Percentiles rank a stretch among this genome's conserved stretches.
Evolutionary conservation across 2,797 vertebrate genomes (phyloP).

Genomic region (Anas flavirostris): DNA sequence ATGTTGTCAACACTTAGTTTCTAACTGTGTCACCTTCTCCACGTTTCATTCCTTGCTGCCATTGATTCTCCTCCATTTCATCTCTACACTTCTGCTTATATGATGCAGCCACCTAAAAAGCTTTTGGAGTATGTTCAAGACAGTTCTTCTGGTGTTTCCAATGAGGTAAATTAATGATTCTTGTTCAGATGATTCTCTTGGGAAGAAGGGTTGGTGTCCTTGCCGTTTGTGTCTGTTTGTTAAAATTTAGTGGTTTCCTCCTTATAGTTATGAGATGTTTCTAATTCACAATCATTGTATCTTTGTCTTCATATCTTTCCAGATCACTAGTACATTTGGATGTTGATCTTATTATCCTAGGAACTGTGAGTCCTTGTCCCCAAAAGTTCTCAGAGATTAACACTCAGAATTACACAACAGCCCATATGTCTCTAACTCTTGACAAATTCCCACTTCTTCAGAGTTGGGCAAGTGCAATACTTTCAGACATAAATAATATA

Average conservation of each 20-base stretch:
- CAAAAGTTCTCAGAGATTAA: slow-evolving; percentile 22
- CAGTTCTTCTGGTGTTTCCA: slow-evolving; percentile 88
- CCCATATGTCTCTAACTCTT: not conserved
- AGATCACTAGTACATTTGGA: slow-evolving; percentile 55
- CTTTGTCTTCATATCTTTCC: slow-evolving; percentile 61
- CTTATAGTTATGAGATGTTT: not conserved
- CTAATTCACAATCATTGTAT: slow-evolving; percentile 32
- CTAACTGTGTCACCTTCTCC: slow-evolving; percentile 90
- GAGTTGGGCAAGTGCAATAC: slow-evolving; percentile 12
- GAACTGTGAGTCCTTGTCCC: slow-evolving; percentile 52
- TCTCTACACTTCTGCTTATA: slow-evolving; percentile 88
- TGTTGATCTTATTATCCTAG: slow-evolving; percentile 59
- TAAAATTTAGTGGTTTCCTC: slow-evolving; percentile 16
- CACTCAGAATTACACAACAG: slow-evolving; percentile 4
- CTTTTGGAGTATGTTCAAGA: slow-evolving; percentile 99
- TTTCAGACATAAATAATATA: not conserved
- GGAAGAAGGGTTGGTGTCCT: slow-evolving; percentile 42
- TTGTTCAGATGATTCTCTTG: slow-evolving; percentile 67
- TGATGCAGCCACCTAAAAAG: slow-evolving; percentile 99
- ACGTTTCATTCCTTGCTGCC: slow-evolving; percentile 90
- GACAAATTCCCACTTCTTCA: slow-evolving; percentile 42
- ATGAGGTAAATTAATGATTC: slow-evolving; percentile 92
- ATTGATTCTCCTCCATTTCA: slow-evolving; percentile 93
- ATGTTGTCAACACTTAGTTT: slow-evolving; percentile 68
- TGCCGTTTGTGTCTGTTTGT: not conserved